phyloP scores from a whole-genome alignment of 2,888 invertebrate species.

The Pecten maximus region DNA sequence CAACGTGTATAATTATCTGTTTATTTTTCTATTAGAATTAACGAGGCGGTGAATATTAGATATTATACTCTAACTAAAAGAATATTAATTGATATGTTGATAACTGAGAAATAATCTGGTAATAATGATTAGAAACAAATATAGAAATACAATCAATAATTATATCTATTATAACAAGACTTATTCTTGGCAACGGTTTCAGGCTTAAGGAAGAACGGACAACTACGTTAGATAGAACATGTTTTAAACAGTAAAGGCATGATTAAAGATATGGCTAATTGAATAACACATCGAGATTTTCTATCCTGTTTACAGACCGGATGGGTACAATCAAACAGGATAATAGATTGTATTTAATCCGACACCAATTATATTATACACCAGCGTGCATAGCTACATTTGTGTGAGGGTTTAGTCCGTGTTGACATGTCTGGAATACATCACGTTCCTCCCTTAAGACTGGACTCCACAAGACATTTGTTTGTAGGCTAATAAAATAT shows the following conservation, averaged over 20 bases:
- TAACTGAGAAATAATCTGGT: too few relatives aligned
- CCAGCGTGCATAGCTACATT: background rate
- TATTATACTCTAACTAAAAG: too few relatives aligned
- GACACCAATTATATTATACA: background rate
- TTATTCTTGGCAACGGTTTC: too few relatives aligned
- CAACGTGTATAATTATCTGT: too few relatives aligned
- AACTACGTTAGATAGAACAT: too few relatives aligned
- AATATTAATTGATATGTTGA: too few relatives aligned
- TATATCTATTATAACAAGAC: too few relatives aligned
- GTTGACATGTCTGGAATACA: conserved; percentile 46
- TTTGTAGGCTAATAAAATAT: conserved; percentile 49
- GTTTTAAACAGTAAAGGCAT: background rate
- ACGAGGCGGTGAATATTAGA: too few relatives aligned
- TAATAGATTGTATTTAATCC: background rate
- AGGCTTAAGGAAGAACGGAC: too few relatives aligned
- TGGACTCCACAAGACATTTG: conserved; percentile 53
- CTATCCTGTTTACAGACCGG: background rate
- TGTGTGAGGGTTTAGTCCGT: background rate
- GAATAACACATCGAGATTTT: background rate
- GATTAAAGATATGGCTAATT: background rate
- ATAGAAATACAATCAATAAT: too few relatives aligned
- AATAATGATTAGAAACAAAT: too few relatives aligned
- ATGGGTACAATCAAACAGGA: background rate
- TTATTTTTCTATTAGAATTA: too few relatives aligned
- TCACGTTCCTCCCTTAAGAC: conserved; percentile 48